phyloP scores from a whole-genome alignment of 2,113 vertebrate genomes.

The Baryphthengus martii region DNA sequence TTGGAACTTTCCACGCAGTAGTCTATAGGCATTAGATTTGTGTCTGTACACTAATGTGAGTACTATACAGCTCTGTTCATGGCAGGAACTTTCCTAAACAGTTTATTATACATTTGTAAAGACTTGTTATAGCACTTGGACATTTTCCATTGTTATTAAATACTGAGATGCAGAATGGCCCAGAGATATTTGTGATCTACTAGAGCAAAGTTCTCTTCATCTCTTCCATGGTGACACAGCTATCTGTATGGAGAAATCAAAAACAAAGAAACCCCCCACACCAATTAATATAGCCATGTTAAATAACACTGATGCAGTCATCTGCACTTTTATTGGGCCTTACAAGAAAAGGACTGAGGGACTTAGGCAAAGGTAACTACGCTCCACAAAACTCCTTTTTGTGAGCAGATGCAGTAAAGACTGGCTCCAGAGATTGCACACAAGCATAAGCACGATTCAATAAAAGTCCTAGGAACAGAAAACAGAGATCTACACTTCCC shows the following conservation, averaged over 20 bases:
- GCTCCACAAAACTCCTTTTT: neutral
- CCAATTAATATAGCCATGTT: neutral
- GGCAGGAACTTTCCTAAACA: conserved; percentile 60
- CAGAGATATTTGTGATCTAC: conserved; percentile 56
- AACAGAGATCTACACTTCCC: neutral
- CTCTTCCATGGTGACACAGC: conserved; percentile 56
- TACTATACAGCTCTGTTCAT: conserved; percentile 75
- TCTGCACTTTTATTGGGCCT: neutral
- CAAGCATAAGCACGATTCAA: neutral
- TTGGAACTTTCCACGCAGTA: conserved; percentile 67
- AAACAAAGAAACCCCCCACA: neutral
- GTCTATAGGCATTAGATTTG: conserved; percentile 73
- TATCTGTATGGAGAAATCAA: conserved; percentile 49
- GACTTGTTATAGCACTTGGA: conserved; percentile 64
- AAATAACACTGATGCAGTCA: neutral
- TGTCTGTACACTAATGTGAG: conserved; percentile 51
- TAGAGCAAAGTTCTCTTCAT: conserved; percentile 61
- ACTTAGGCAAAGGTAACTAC: neutral
- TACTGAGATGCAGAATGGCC: conserved; percentile 40
- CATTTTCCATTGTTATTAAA: conserved; percentile 58
- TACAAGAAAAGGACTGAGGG: neutral
- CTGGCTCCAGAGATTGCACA: neutral
- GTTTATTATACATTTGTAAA: conserved; percentile 62
- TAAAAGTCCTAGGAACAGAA: neutral
- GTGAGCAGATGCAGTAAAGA: neutral